Base-by-base conservation (phyloP, 2,888 invertebrate species). In the Scaptomyza cyrtandrae region DNA sequence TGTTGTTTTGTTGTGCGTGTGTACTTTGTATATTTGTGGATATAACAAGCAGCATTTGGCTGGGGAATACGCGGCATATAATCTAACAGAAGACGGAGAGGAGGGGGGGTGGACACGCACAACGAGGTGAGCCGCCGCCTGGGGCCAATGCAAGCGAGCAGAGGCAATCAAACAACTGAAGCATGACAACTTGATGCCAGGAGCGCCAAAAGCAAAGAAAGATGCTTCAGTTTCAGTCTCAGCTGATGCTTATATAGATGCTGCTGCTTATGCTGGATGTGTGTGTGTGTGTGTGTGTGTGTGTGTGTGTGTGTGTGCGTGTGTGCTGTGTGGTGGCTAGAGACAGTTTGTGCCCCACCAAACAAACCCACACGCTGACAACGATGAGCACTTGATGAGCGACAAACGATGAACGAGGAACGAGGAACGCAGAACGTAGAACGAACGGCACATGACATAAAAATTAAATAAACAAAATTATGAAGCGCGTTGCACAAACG, bases 401-500 rank as follows among this genome's bases (percentile, higher is more conserved):
- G 33, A 35, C 50, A 35, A 50, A 24, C 50, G 50, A 35, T 33
- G 19, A 39, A 39, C 39, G 39, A 10, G 10, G 41, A 79, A 14
- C 39, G 7, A 1, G 1, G 19, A n/a, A 10, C 49, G 16, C 31
- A 6, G 14, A 79, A 33, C 33, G 33, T 19, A 19, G 19, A 33
- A 33, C 33, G 33, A 33, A 79, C 85, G 86, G 85, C 84, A 84
- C 84, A 85, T 86, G 84, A 84, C 82, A 85, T 76, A 76, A 84
- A 86, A 84, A 85, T 86, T 86, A 86, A 85, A 86, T 84, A 85
- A 86, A 85, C 84, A 84, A 86, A 86, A 86, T 86, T 86, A 86
- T 86, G 86, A 80, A 77, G 70, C 78, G 73, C 53, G 69, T 64
- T 33, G 33, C 33, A 33, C 72, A 52, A 37, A 16, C 41, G 16